Base-by-base conservation (phyloP, 2,888 invertebrate genomes). In the Monochamus alternatus region DNA sequence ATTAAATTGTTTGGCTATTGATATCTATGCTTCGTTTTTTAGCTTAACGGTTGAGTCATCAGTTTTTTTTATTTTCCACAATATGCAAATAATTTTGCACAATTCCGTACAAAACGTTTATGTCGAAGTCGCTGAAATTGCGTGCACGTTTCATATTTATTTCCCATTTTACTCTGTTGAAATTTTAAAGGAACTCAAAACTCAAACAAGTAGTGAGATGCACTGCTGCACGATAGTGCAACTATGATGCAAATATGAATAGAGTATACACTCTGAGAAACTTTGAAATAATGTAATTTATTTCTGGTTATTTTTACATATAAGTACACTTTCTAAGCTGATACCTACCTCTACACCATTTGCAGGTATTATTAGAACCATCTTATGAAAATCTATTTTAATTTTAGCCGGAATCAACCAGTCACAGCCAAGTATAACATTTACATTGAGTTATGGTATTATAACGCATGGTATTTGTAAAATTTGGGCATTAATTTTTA, bases 11-110 rank as follows among this genome's bases (percentile, higher is more conserved):
- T 22, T 32, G 30, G 51, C 3, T 47, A 69, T 32, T 52, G 59
- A 44, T 10, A 30, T n/a, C 68, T 58, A 68, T 60, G 38, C 60
- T 52, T 69, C 60, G 60, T 69, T 69, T 31, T 69, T 69, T 10
- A 43, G 38, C 44, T 69, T 69, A 0, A 59, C 32, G 59, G 60
- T 69, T 9, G 69, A 30, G 32, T 60, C 32, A 52, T 69, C 69
- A 2, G 69, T 69, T 68, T 69, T 38, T n/a, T 69, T 59, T 69
- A 32, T 69, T 69, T 58, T 69, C 69, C 12, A 69, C 32, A 12
- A 60, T 69, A 30, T 69, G 51, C 38, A 69, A 12, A 32, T 69
- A 69, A 14, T 47, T 69, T 69, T 60, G 69, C 32, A 69, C 59
- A 51, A 69, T 69, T 69, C 60, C 69, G 14, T 47, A 69, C 12